Conservation (phyloP, 2,888 invertebrate species). For the Cartodere bifasciata region DNA sequence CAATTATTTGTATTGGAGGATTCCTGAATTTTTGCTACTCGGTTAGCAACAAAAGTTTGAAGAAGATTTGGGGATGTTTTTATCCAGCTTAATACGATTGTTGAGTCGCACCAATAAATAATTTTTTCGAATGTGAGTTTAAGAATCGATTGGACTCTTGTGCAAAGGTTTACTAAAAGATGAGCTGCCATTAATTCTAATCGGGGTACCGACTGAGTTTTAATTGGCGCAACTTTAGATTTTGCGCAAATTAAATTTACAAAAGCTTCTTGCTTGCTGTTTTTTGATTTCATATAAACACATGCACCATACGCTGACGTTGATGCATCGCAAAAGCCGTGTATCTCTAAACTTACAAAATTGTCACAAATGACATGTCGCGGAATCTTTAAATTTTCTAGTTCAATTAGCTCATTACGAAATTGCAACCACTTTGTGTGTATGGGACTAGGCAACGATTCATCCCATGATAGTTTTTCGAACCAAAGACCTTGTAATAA, state of each 20-base stretch:
- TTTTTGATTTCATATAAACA: constrained; percentile 12
- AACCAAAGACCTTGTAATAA: constrained; percentile 17
- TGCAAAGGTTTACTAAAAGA: constrained; percentile 8
- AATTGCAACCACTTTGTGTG: constrained; percentile 13
- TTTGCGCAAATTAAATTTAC: constrained; percentile 15
- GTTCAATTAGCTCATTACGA: constrained; percentile 4
- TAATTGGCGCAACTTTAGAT: constrained; percentile 16
- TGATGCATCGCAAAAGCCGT: constrained; percentile 19
- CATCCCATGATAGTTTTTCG: constrained; percentile 16
- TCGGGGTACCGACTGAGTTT: constrained; percentile 14
- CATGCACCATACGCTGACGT: constrained; percentile 16
- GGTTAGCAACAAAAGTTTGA: constrained; percentile 10
- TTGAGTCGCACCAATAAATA: constrained; percentile 6
- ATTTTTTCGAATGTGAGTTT: not conserved
- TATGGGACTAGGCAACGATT: constrained; percentile 11
- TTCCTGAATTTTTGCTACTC: constrained; percentile 9
- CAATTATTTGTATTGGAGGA: constrained; percentile 7
- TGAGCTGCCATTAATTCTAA: constrained; percentile 16
- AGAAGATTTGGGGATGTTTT: constrained; percentile 7
- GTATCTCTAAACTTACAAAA: constrained; percentile 13
- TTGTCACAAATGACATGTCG: constrained; percentile 8
- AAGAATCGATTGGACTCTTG: constrained; percentile 4
- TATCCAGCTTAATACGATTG: constrained; percentile 8
- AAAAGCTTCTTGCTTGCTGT: constrained; percentile 4
- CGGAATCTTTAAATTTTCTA: constrained; percentile 12